Percentiles rank a stretch among this genome's conserved stretches.
Evolutionary conservation across 1,140 invertebrate species (phyloP).

Genomic region (Vanessa tameamea): DNA sequence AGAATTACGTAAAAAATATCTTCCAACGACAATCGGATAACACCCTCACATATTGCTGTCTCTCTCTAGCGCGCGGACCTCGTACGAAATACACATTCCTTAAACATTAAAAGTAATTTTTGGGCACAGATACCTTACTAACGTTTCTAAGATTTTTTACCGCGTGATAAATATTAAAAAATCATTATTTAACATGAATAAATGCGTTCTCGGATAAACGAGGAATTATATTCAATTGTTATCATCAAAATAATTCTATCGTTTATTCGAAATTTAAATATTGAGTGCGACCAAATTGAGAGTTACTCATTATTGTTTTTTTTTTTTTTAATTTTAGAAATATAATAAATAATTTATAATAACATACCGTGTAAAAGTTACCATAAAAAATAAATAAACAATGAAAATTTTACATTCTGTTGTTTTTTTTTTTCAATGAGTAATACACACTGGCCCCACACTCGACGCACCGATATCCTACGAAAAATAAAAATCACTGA

Average conservation of each 20-base stretch:
- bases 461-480: constrained; percentile 42
- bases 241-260: constrained; percentile 45
- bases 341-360: constrained; percentile 4
- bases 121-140: constrained; percentile 5
- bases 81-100: background rate
- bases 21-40: background rate
- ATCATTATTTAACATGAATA: constrained; percentile 59
- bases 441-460: constrained; percentile 12
- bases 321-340: constrained; percentile 14
- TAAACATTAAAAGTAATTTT: constrained; percentile 17
- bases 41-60: background rate
- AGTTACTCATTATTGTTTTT: constrained; percentile 26
- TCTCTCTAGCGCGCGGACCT: background rate
- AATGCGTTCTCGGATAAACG: constrained; percentile 58
- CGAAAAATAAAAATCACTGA: constrained; percentile 17
- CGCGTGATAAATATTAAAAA: constrained; percentile 47
- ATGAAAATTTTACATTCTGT: background rate
- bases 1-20: constrained; percentile 28
- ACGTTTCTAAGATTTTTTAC: constrained; percentile 25
- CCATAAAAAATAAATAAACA: background rate
- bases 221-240: constrained; percentile 46
- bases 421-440: background rate
- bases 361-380: background rate
- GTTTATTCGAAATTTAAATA: constrained; percentile 43
- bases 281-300: constrained; percentile 28